Evolutionary conservation across 2,113 vertebrate species (phyloP).

Genomic region (Chloroceryle aenea): DNA sequence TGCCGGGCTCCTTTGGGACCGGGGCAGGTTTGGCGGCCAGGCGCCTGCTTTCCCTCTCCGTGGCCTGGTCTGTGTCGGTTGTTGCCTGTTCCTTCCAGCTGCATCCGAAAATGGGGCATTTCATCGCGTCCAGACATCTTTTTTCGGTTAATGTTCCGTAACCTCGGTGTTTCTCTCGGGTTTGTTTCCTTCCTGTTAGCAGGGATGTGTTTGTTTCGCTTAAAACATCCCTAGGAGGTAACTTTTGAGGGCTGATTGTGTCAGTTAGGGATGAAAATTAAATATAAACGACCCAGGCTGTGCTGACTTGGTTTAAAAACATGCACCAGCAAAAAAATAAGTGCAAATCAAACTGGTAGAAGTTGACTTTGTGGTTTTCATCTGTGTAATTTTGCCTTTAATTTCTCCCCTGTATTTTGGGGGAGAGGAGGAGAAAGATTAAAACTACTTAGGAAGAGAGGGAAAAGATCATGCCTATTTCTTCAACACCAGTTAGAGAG

Average conservation of each 20-base stretch:
- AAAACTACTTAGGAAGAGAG: background rate
- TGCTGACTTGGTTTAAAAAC: background rate
- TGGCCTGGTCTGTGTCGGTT: background rate
- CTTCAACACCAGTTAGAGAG: background rate
- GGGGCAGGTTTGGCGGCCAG: background rate
- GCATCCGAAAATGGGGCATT: background rate
- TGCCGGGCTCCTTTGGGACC: background rate
- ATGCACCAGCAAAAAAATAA: background rate
- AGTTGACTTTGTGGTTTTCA: background rate
- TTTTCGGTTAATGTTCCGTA: rapidly evolving
- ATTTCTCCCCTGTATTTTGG: background rate
- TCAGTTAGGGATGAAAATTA: background rate
- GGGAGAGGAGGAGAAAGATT: background rate
- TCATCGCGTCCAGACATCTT: background rate
- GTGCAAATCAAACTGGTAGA: background rate
- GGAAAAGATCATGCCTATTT: background rate
- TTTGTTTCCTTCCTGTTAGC: background rate
- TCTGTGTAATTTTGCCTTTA: background rate
- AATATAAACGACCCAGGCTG: background rate
- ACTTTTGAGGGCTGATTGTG: background rate
- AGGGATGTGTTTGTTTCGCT: background rate
- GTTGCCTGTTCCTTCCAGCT: background rate
- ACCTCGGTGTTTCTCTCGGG: background rate
- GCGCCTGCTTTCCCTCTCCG: background rate
- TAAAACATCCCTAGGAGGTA: background rate